phyloP scores from a whole-genome alignment of 2,888 invertebrate genomes.

The Atherix ibis region DNA sequence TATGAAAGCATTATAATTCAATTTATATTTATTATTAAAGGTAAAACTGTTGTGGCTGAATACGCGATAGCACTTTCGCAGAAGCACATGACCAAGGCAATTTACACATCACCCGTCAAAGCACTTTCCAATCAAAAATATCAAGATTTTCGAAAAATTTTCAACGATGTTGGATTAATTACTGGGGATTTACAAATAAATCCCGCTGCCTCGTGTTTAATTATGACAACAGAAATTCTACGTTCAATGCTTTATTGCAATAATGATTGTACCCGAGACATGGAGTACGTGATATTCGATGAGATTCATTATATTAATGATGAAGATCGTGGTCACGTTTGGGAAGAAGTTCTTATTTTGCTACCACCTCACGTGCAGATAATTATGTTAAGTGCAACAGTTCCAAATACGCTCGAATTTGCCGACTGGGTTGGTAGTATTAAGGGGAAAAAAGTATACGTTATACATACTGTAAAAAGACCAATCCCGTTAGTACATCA shows the following conservation, averaged over 20 bases:
- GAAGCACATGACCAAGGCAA: constrained; percentile 77
- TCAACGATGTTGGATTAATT: constrained; percentile 82
- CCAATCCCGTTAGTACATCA: constrained; percentile 94
- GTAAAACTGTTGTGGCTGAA: constrained; percentile 96
- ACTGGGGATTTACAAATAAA: constrained; percentile 95
- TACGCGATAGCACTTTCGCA: constrained; percentile 95
- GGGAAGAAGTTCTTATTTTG: constrained; percentile 97
- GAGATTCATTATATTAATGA: constrained; percentile 99
- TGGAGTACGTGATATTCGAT: constrained; percentile 98
- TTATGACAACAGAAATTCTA: constrained; percentile 99
- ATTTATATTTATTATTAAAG: constrained; percentile 11
- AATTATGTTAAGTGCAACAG: constrained; percentile 94
- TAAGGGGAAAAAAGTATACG: constrained; percentile 76
- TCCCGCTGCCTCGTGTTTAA: constrained; percentile 81
- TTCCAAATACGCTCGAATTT: constrained; percentile 91
- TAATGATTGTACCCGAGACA: constrained; percentile 81
- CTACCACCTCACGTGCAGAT: constrained; percentile 89
- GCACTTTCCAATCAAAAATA: constrained; percentile 98
- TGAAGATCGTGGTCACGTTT: constrained; percentile 92
- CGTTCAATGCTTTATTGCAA: constrained; percentile 94
- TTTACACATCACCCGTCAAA: constrained; percentile 98
- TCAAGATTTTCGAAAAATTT: constrained; percentile 85
- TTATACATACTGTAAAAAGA: constrained; percentile 81
- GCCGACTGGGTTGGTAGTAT: constrained; percentile 86
- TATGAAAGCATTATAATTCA: neutral